Conservation (phyloP, 2,888 invertebrate genomes). For the Antheraea assamensis region DNA sequence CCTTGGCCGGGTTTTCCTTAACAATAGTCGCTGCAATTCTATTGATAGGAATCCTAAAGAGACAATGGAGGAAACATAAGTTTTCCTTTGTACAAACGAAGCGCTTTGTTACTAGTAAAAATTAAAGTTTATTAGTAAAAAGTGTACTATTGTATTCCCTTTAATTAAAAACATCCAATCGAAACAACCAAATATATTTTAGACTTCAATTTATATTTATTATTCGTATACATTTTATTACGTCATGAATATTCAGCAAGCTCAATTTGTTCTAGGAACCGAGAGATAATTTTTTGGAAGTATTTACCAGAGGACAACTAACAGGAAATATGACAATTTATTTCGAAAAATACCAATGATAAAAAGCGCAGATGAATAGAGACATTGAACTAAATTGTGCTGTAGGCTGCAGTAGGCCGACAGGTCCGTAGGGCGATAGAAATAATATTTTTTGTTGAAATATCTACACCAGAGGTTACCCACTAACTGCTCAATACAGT, state of each 20-base stretch:
- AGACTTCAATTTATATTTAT: neutral
- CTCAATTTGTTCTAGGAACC: conserved; percentile 23
- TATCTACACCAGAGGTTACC: neutral
- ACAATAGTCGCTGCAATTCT: neutral
- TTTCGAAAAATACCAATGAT: neutral
- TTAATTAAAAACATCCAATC: neutral
- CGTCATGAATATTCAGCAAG: conserved; percentile 16
- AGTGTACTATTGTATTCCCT: neutral
- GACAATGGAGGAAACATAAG: neutral
- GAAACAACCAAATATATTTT: neutral
- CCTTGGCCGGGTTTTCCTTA: neutral
- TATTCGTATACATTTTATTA: neutral
- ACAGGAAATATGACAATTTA: neutral
- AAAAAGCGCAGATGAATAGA: neutral
- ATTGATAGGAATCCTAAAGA: neutral
- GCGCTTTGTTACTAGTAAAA: neutral
- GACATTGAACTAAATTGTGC: neutral
- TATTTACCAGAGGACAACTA: neutral
- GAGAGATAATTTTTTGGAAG: neutral
- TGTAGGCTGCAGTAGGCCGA: neutral
- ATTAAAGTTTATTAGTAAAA: neutral
- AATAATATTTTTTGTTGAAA: neutral
- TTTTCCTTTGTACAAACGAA: neutral
- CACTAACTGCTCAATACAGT: neutral
- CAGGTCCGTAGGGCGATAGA: neutral